Percentiles rank a stretch among this genome's conserved stretches.
Conservation (phyloP, 2,797 vertebrate genomes). For the Botia kubotai region DNA sequence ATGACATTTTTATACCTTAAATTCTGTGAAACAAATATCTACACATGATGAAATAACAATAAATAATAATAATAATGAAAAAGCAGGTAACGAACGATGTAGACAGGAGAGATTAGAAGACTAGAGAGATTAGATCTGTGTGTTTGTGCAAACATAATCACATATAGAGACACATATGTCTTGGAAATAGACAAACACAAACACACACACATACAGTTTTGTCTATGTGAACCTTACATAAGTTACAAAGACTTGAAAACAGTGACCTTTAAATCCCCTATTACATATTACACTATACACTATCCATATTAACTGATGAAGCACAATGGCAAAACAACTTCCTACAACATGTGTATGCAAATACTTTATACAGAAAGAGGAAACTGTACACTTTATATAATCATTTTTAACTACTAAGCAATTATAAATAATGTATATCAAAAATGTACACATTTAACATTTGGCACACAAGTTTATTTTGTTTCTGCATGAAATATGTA, state of each 20-base stretch:
- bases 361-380: background rate
- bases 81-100: background rate
- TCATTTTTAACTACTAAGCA: conserved; percentile 3
- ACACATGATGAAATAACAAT: background rate
- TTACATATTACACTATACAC: background rate
- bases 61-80: background rate
- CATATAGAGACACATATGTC: conserved; percentile 21
- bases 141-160: background rate
- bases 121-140: background rate
- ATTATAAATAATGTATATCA: background rate
- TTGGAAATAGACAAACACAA: conserved; percentile 9
- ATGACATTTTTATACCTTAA: background rate
- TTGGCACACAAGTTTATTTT: background rate
- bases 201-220: conserved; percentile 28
- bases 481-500: background rate
- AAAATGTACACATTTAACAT: background rate
- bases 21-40: background rate
- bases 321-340: background rate
- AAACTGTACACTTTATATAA: background rate
- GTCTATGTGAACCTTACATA: background rate
- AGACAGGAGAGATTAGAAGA: background rate
- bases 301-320: background rate
- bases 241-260: conserved; percentile 32
- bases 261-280: conserved; percentile 67
- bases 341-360: background rate